These are phyloP conservation scores for Phaethon lepturus DNA, from an alignment of 2,113 vertebrate genomes.

Conservation along the genomic window DNA sequence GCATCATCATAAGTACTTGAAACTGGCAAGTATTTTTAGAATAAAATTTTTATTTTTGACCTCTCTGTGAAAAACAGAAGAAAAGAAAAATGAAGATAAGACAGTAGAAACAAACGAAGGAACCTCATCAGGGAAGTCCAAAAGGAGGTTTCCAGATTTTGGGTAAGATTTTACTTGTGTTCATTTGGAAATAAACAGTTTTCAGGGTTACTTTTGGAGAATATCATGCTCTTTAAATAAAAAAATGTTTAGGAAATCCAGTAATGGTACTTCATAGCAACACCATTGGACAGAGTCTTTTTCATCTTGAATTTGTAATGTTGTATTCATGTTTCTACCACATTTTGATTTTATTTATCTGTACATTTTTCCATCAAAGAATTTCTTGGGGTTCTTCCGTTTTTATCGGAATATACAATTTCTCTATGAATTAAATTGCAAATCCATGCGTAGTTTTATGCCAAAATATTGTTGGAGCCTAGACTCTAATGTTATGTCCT, in stretches of 20 bases:
- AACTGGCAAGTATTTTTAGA: neutral
- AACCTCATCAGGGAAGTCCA: conserved; percentile 81
- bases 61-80: conserved; percentile 46
- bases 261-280: neutral
- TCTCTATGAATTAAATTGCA: neutral
- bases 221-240: neutral
- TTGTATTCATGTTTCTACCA: neutral
- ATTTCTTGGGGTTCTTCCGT: neutral
- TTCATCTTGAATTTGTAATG: neutral
- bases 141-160: conserved; percentile 92
- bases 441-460: neutral
- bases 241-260: neutral
- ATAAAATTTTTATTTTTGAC: neutral
- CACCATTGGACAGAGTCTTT: neutral
- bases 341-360: neutral
- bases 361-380: neutral
- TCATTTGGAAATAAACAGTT: neutral
- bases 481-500: neutral
- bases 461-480: neutral
- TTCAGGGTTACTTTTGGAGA: neutral
- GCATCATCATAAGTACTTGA: neutral
- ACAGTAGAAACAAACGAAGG: conserved; percentile 77
- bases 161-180: conserved; percentile 75
- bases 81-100: conserved; percentile 78
- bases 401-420: neutral